These are phyloP conservation scores for Acanthoscelides obtectus DNA, from an alignment of 2,888 invertebrate genomes.

Conservation along the genomic window DNA sequence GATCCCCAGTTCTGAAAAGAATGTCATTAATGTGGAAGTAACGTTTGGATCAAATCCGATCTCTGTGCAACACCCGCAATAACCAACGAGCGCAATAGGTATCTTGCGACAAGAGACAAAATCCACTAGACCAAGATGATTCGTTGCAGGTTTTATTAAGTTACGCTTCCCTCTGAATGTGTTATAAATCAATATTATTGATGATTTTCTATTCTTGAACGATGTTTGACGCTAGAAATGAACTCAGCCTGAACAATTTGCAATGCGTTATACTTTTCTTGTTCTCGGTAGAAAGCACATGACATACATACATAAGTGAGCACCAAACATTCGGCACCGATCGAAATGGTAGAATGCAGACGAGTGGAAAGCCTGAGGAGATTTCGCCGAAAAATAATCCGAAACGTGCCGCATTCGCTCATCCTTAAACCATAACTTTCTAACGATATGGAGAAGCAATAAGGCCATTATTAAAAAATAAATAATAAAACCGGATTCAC, in stretches of 20 bases:
- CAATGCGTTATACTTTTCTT: not conserved
- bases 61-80: no score
- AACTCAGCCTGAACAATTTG: not conserved
- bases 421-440: not conserved
- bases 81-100: no score
- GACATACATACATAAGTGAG: not conserved
- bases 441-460: not conserved
- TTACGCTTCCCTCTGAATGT: no score
- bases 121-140: no score
- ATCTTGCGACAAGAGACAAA: no score
- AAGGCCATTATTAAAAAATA: not conserved
- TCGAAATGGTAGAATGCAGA: not conserved
- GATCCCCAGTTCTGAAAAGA: no score
- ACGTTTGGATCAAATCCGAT: no score
- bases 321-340: not conserved
- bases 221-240: not conserved
- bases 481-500: not conserved
- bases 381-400: not conserved
- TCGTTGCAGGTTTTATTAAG: no score
- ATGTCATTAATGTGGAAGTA: no score
- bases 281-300: not conserved
- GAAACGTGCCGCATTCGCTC: not conserved
- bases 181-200: no score
- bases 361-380: not conserved
- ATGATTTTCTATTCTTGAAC: no score